Evolutionary conservation across 1,140 invertebrate species (phyloP).

Genomic region (Chelonus insularis): DNA sequence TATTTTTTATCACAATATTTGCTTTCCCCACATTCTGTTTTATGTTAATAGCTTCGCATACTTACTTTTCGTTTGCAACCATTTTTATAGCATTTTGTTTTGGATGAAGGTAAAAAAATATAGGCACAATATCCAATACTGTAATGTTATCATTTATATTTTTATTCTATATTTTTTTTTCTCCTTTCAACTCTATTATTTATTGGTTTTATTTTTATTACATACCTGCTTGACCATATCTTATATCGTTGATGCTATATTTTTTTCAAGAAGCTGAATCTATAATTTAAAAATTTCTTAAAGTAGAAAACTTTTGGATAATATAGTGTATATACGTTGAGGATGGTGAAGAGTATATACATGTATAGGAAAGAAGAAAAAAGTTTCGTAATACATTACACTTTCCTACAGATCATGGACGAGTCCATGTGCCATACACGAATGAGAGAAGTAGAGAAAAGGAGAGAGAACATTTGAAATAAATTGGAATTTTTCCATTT

Average conservation of each 20-base stretch:
- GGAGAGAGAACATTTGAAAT: constrained; percentile 38
- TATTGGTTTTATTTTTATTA: too few species aligned
- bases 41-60: constrained; percentile 52
- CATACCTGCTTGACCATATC: too few species aligned
- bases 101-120: background rate
- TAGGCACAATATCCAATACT: background rate
- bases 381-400: constrained; percentile 59
- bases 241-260: too few species aligned
- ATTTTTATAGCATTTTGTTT: constrained; percentile 15
- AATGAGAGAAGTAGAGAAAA: background rate
- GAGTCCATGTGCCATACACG: constrained; percentile 10
- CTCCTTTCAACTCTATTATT: background rate
- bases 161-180: constrained; percentile 4
- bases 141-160: background rate
- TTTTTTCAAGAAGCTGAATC: too few species aligned
- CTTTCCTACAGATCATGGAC: constrained; percentile 37
- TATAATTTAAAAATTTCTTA: constrained; percentile 58
- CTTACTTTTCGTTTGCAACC: background rate
- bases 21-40: constrained; percentile 57
- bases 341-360: background rate
- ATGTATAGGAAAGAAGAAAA: constrained; percentile 20
- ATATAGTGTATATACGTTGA: constrained; percentile 40
- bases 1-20: constrained; percentile 61
- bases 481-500: constrained; percentile 57
- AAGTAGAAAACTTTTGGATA: constrained; percentile 57